Evolutionary conservation across 1,140 invertebrate genomes (phyloP).

Genomic region (Leptestheria dahalacensis): DNA sequence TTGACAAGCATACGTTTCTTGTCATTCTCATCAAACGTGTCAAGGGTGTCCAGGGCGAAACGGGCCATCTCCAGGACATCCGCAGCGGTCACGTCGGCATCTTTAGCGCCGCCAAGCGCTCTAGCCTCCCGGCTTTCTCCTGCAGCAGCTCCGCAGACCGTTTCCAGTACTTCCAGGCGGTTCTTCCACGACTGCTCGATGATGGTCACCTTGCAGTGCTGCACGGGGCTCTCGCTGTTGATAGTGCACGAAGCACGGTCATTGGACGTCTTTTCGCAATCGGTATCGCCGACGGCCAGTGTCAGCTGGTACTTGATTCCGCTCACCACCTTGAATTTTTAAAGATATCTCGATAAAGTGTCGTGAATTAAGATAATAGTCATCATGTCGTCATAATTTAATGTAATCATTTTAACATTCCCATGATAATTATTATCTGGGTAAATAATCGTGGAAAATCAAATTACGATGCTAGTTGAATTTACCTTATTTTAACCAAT

Average conservation of each 20-base stretch:
- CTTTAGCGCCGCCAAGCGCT: not conserved
- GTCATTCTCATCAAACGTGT: conserved; percentile 6
- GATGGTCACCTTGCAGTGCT: conserved; percentile 16
- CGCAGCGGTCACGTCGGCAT: not conserved
- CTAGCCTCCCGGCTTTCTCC: not conserved
- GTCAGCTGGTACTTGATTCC: conserved; percentile 27
- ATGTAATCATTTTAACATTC: no score
- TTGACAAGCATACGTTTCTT: conserved; percentile 19
- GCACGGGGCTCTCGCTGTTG: conserved; percentile 16
- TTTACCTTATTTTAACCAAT: no score
- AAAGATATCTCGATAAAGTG: no score
- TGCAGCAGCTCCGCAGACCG: not conserved
- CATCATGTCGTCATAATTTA: no score
- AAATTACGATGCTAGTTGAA: no score
- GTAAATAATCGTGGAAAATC: no score
- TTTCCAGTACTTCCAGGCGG: conserved; percentile 10
- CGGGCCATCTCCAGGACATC: not conserved
- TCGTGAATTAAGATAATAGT: no score
- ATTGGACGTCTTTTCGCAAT: conserved; percentile 22
- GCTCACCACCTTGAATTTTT: conserved; percentile 23
- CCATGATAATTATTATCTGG: no score
- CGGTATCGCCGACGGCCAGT: conserved; percentile 23
- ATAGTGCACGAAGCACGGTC: conserved; percentile 18
- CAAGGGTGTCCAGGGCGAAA: conserved; percentile 4
- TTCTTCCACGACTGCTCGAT: conserved; percentile 18